Evolutionary conservation across 2,888 invertebrate genomes (phyloP), one percentile per base, ranked within the genome.

Genomic region (Cosmia pyralina): DNA sequence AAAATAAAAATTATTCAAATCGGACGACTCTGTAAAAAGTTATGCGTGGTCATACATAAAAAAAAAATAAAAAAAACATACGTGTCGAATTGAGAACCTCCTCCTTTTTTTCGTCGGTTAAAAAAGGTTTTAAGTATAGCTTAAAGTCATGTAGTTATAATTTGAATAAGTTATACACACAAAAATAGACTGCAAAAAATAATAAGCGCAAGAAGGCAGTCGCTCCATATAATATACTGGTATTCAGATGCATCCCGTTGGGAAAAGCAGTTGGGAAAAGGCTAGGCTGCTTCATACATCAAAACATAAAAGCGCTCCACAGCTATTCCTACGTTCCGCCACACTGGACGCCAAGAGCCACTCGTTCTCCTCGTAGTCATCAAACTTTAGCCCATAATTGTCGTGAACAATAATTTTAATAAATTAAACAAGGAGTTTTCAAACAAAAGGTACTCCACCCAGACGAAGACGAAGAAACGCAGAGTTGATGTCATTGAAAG

Each of bases 301-400:
- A 17, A 44, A 17, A 52, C 13, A 41, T 2, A n/a, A 28, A 44
- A n/a, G 65, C 50, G 52, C 60, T 79, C 82, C 53, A 62, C 7
- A 62, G 8, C 44, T 15, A 0, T 60, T 10, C 28, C 0, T 60
- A 82, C 78, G 15, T 0, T 5, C 11, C 44, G 57, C 6, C 55
- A 5, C 0, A 10, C 38, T 17, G 64, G 77, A 71, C 66, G 57
- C 50, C 73, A 34, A 63, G 72, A 46, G 69, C 15, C 74, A n/a
- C 84, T 77, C 65, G 44, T 58, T 22, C 68, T 79, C 65, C 73
- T 75, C 73, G 44, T 15, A 59, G 53, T 67, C 69, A 62, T 86
- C 73, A 79, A 86, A 85, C 66, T 85, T 85, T 75, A 67, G 64
- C 53, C 59, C 70, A 84, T 78, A 78, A 86, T 86, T 84, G 85